Base-by-base conservation (phyloP, 2,113 vertebrate species). In the Lucifuga dentata region DNA sequence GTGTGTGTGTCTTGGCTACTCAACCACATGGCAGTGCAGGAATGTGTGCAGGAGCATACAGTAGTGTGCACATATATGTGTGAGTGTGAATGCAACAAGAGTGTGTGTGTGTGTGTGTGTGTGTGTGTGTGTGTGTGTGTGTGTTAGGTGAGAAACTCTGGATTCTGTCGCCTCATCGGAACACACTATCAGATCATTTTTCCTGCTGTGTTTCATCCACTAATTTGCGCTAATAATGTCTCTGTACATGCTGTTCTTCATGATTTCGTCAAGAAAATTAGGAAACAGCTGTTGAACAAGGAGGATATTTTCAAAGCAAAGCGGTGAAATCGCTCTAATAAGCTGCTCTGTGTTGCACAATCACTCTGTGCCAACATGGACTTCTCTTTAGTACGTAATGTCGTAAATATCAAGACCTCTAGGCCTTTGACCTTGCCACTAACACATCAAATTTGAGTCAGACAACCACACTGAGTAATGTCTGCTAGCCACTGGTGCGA, bases 221-320 rank as follows among this genome's bases (percentile, higher is more conserved):
- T 49, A 48, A 20, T 24, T 81, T 74, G 52, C 63, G 21, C 48
- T 56, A 57, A 70, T 1, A 43, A 11, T 0, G 6, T 5, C 36
- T 65, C 49, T 57, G 76, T 41, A 83, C 84, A 73, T 20, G 24
- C 15, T 66, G 86, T 88, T 80, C 73, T 20, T 45, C 20, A 9
- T 63, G 39, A 75, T 86, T 86, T 84, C 58, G 2, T 65, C 57
- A 55, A 51, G 7, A 29, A 76, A 38, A 53, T 88, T 74, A 57
- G 52, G 78, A 84, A 83, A 85, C 46, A 58, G 29, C 33, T 61
- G 76, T 80, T 86, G 60, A 86, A 86, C 68, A 78, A 78, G 48
- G 66, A 4, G 17, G 19, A 55, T 26, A 21, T 40, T 67, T 74
- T 85, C 48, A 46, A 8, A 13, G 5, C 58, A 72, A 3, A 44